Percentiles rank a stretch among this genome's conserved stretches.
Evolutionary conservation across 2,113 vertebrate genomes (phyloP).

Genomic region (Chrysemys picta): DNA sequence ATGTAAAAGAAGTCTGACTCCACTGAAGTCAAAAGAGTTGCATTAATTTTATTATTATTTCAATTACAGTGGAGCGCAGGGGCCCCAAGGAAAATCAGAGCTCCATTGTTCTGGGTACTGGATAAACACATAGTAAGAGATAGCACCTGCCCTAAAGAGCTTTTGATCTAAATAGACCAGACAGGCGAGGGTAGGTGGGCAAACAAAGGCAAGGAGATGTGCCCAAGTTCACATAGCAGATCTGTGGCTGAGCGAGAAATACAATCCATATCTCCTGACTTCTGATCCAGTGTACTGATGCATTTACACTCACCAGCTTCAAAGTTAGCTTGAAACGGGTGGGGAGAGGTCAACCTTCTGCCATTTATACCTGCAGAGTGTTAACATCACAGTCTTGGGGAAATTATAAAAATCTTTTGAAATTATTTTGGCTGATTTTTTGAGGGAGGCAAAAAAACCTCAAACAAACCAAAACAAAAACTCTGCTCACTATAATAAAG

Average conservation of each 20-base stretch:
- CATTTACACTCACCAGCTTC: constrained; percentile 53
- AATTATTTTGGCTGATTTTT: not conserved
- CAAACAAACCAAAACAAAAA: not conserved
- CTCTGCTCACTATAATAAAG: not conserved
- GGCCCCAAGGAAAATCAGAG: not conserved
- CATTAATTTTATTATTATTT: constrained; percentile 23
- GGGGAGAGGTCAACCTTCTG: not conserved
- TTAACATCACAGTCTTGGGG: not conserved
- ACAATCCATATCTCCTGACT: constrained; percentile 49
- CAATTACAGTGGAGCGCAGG: not conserved
- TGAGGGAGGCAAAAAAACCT: not conserved
- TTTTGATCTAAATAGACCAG: constrained; percentile 52
- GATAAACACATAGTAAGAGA: not conserved
- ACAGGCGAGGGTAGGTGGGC: not conserved
- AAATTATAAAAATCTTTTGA: not conserved
- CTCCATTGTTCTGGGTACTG: not conserved
- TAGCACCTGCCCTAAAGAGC: constrained; percentile 7
- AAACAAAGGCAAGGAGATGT: constrained; percentile 19
- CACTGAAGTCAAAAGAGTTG: constrained; percentile 7
- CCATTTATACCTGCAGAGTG: constrained; percentile 25
- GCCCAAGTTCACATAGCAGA: not conserved
- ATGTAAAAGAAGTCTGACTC: constrained; percentile 5
- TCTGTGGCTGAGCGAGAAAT: constrained; percentile 48
- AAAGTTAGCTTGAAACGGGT: constrained; percentile 38
- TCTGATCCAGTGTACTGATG: constrained; percentile 31